These are phyloP conservation scores for Hemibates koningsi DNA, from an alignment of 2,113 vertebrate species.

Conservation along the genomic window DNA sequence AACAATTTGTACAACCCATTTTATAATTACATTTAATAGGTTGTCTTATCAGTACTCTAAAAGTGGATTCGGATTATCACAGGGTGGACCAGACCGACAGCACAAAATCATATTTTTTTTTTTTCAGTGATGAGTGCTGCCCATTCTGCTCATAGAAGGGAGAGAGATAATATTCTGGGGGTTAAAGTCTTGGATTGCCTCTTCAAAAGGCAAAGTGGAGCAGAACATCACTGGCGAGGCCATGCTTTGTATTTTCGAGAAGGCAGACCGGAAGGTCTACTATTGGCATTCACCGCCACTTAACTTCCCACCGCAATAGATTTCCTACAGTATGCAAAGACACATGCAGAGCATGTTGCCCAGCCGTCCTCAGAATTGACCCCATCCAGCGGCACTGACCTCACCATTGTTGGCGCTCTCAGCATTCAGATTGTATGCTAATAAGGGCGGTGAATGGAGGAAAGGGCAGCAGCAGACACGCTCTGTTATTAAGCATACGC, in stretches of 20 bases:
- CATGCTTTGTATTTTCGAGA: conserved; percentile 66
- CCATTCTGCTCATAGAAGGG: conserved; percentile 40
- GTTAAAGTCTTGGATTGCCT: conserved; percentile 69
- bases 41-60: conserved; percentile 69
- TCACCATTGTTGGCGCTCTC: conserved; percentile 63
- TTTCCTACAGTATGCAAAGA: conserved; percentile 65
- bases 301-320: conserved; percentile 67
- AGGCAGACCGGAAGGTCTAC: conserved; percentile 57
- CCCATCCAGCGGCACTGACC: conserved; percentile 67
- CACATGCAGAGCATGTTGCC: conserved; percentile 59
- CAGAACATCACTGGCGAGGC: conserved; percentile 39
- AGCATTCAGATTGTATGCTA: conserved; percentile 78
- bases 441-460: conserved; percentile 54
- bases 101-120: conserved; percentile 58
- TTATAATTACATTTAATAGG: conserved; percentile 77
- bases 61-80: conserved; percentile 70
- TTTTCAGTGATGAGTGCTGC: conserved; percentile 45
- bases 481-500: conserved; percentile 58
- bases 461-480: conserved; percentile 10
- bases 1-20: conserved; percentile 70
- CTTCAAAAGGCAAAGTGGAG: conserved; percentile 65
- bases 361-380: conserved; percentile 59
- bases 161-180: conserved; percentile 64
- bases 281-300: conserved; percentile 70
- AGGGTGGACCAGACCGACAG: conserved; percentile 49